Base-by-base conservation (phyloP, 2,113 vertebrate species). In the Dendrocopos noguchii region DNA sequence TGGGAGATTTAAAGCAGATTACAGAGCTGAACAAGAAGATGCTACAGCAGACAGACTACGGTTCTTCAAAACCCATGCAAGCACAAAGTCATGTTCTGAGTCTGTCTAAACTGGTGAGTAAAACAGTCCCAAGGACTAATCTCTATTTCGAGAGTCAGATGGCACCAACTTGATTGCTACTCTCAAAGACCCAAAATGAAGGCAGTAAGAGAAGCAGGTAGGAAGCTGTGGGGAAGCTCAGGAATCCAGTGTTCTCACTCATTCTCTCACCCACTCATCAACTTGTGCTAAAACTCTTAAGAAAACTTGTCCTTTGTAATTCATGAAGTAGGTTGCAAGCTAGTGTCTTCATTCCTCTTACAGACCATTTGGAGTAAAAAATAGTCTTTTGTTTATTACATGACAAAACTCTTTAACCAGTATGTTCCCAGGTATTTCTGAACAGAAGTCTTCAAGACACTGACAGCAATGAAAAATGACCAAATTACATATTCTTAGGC, bases 31-130 rank as follows among this genome's bases (percentile, higher is more conserved):
- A 65, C 12, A 44, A 74, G 33, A 20, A 36, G 53, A 86, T 76
- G 22, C 67, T 79, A 44, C 15, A 59, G 47, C 1, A 61, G 52
- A 36, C 22, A 88, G 39, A 76, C 33, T 39, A 34, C 10, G 10
- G 59, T 29, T 83, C 57, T 66, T 64, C 64, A 84, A 55, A 82
- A 83, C 10, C 46, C 42, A 70, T 10, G 6, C 22, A 74, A 66
- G 27, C 39, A 70, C 34, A 55, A 77, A 44, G 36, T 52, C 1
- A 0, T 0, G 0, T 57, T 76, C 42, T 7, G 2, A 85, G 56
- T 34, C 11, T 1, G 2, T 25, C 59, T 61, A 70, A 50, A 65
- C n/a, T 27, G 20, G 10, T 18, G 17, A 85, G 19, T 42, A 56
- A 77, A 84, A 66, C 0, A 57, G 44, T 0, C 0, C 22, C 67